Conservation (phyloP, 92 coral and sea anemone genomes). For the Porites evermanni region DNA sequence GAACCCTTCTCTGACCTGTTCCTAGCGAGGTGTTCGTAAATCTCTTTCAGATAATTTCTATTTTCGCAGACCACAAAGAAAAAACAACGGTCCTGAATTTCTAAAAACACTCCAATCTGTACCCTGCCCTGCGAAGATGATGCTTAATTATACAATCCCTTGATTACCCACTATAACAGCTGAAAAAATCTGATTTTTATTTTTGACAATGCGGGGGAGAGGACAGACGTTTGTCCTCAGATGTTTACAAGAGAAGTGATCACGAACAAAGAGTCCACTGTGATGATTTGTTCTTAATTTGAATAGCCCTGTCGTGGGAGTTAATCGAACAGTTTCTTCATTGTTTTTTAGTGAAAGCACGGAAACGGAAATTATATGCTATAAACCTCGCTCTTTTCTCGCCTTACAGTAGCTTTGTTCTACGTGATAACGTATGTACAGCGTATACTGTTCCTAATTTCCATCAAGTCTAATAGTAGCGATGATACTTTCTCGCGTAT, state of each 20-base stretch:
- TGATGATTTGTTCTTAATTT: slow-evolving; percentile 26
- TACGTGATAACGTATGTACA: neutral
- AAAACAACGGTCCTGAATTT: neutral
- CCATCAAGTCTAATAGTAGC: neutral
- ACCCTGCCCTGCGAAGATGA: neutral
- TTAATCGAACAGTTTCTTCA: neutral
- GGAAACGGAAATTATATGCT: slow-evolving; percentile 47
- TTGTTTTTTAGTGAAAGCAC: slow-evolving; percentile 17
- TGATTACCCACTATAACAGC: slow-evolving; percentile 1
- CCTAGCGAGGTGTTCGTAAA: neutral
- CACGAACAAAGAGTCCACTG: slow-evolving; percentile 30
- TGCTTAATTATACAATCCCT: neutral
- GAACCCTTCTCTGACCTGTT: neutral
- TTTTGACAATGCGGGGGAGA: slow-evolving; percentile 43
- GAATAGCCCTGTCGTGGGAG: slow-evolving; percentile 37
- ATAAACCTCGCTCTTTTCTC: neutral
- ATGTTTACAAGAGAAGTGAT: slow-evolving; percentile 29
- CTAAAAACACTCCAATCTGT: neutral
- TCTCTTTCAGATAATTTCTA: neutral
- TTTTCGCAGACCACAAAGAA: neutral
- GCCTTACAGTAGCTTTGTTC: neutral
- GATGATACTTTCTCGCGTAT: neutral
- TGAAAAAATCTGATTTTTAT: slow-evolving; percentile 11
- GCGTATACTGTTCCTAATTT: slow-evolving; percentile 15
- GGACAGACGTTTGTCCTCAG: slow-evolving; percentile 12